Base-by-base conservation (phyloP, 2,888 invertebrate species). In the Papilio elwesi region DNA sequence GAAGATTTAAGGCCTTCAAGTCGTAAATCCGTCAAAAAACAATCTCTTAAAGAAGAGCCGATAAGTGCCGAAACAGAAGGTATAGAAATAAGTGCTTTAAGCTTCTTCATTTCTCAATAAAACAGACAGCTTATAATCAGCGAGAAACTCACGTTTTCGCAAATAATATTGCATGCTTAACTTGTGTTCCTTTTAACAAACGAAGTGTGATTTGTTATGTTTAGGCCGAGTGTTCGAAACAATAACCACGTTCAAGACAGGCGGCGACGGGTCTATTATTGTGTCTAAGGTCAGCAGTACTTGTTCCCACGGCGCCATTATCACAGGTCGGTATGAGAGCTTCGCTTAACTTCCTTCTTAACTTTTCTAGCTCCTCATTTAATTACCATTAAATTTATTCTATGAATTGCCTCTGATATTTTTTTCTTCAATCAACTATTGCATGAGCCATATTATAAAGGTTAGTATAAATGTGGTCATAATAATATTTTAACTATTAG, bases 271-370 rank as follows among this genome's bases (percentile, higher is more conserved):
- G 77, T 88, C 91, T 77, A 93, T 94, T 80, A 82, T 92, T 78
- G 86, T 93, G 81, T 94, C 94, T 85, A 94, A 94, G 89, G 94
- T 95, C 83, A 95, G 95, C 90, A 95, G 95, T 78, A 94, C 94
- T 79, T 94, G 92, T 78, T 95, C 95, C 76, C 95, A 95, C 81
- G 95, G 95, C 87, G 95, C 95, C 76, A 94, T 95, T 77, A 89
- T 95, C 76, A 92, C 95, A 95, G 95, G 95, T 95, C 94, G 94
- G 92, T 94, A 89, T 83, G 13, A 71, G 74, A 15, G 90, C 91
- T 90, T 91, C 76, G 89, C 90, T 88, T 88, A 79, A 85, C 84
- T 86, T 85, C 85, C 87, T 53, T 70, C 81, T 71, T 71, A 73
- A 62, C 74, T 76, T 71, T 52, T 62, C 64, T 75, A 51, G 36